Conservation (phyloP, 2,888 invertebrate genomes). For the Cheilosia pagana region DNA sequence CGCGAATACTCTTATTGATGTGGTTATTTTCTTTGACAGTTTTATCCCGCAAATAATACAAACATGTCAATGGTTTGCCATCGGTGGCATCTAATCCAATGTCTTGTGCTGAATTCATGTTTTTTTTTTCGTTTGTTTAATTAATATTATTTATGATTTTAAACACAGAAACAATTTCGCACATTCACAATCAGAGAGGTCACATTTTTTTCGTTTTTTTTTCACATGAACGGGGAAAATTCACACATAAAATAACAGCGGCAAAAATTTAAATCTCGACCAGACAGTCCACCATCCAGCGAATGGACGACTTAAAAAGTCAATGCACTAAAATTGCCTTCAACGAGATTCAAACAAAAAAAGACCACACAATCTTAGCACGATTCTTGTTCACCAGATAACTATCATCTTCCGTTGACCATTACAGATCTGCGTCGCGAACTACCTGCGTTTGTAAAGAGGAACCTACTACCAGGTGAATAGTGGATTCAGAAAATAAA, state of each 20-base stretch:
- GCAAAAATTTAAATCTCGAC: conserved; percentile 37
- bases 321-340: conserved; percentile 79
- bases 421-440: conserved; percentile 38
- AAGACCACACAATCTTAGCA: conserved; percentile 28
- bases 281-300: conserved; percentile 36
- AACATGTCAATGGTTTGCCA: conserved; percentile 69
- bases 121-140: conserved; percentile 32
- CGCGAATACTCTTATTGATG: conserved; percentile 67
- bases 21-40: conserved; percentile 71
- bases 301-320: conserved; percentile 74
- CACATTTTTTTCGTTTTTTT: conserved; percentile 26
- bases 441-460: conserved; percentile 53
- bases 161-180: conserved; percentile 23
- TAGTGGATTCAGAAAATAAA: conserved; percentile 21
- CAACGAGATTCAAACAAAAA: conserved; percentile 63
- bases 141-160: background rate
- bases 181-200: conserved; percentile 5
- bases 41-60: conserved; percentile 72
- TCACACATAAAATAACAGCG: conserved; percentile 7
- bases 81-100: conserved; percentile 62
- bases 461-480: conserved; percentile 11
- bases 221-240: background rate
- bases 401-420: conserved; percentile 33
- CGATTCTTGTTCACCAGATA: conserved; percentile 42
- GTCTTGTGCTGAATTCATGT: conserved; percentile 64